A percentile compares a stretch with the other conserved stretches of the same genome.
phyloP scores from a whole-genome alignment of 2,888 invertebrate genomes.

The Priocnemis perturbator region DNA sequence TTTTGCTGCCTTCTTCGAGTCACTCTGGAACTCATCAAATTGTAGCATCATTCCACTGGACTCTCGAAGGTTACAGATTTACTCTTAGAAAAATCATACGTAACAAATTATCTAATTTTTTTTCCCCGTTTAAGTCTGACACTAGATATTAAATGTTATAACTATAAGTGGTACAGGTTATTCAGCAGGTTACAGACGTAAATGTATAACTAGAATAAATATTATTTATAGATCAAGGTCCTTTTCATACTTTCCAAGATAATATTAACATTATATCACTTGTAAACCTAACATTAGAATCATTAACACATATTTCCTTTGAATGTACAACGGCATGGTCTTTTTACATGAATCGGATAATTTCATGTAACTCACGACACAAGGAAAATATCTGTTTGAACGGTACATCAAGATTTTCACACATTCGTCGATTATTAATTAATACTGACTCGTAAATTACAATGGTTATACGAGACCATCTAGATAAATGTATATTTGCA shows the following conservation, averaged over 20 bases:
- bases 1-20: conserved; percentile 5
- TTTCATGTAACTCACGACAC: background rate
- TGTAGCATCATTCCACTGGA: background rate
- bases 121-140: conserved; percentile 47
- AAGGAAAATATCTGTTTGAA: conserved; percentile 1
- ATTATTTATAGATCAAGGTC: conserved; percentile 62
- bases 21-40: conserved; percentile 1
- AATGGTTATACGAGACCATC: conserved; percentile 3
- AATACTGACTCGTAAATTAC: conserved; percentile 23
- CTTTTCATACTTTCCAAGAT: conserved; percentile 62
- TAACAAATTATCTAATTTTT: conserved; percentile 52
- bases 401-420: background rate
- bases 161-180: conserved; percentile 43
- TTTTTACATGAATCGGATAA: background rate
- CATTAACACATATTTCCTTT: conserved; percentile 51
- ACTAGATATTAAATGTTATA: conserved; percentile 46
- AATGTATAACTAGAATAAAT: conserved; percentile 66
- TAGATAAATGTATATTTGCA: background rate
- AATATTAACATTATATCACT: conserved; percentile 53
- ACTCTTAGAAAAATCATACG: conserved; percentile 34
- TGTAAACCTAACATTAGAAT: conserved; percentile 54
- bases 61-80: background rate
- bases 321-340: background rate
- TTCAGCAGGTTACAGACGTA: conserved; percentile 45
- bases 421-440: conserved; percentile 7